phyloP scores from a whole-genome alignment of 2,888 invertebrate species.

The Coelinius sp. region DNA sequence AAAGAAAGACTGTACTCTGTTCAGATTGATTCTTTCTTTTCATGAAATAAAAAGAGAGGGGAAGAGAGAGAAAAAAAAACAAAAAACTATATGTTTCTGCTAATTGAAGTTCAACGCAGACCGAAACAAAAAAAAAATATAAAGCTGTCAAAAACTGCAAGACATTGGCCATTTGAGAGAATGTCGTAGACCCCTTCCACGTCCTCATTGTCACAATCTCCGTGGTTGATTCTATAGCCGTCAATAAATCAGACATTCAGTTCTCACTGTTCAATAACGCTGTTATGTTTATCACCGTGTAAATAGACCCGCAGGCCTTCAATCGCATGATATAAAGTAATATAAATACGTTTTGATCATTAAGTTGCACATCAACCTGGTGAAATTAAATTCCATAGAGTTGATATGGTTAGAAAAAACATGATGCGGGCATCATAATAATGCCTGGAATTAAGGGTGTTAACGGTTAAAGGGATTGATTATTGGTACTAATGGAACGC shows the following conservation, averaged over 20 bases:
- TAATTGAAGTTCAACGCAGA: too few relatives aligned
- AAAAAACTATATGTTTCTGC: too few relatives aligned
- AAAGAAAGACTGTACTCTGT: too few relatives aligned
- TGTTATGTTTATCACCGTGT: not conserved
- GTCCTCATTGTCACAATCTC: not conserved
- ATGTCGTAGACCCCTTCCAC: too few relatives aligned
- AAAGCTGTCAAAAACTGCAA: too few relatives aligned
- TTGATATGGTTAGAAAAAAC: not conserved
- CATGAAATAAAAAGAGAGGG: too few relatives aligned
- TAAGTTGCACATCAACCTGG: not conserved
- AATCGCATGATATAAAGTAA: not conserved
- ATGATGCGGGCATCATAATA: constrained; percentile 4
- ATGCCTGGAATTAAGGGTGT: constrained; percentile 7
- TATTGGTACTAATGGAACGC: constrained; percentile 5
- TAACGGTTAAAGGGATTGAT: constrained; percentile 10
- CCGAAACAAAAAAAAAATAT: too few relatives aligned
- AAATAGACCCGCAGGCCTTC: constrained; percentile 3
- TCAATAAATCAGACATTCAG: not conserved
- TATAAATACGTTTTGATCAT: not conserved
- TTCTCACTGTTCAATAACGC: not conserved
- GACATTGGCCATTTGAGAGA: too few relatives aligned
- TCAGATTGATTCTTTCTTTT: too few relatives aligned
- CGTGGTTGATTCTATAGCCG: not conserved
- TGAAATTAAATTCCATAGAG: constrained; percentile 14
- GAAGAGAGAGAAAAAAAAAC: too few relatives aligned